Conservation (phyloP, 2,113 vertebrate species). For the Gymnarchus niloticus region DNA sequence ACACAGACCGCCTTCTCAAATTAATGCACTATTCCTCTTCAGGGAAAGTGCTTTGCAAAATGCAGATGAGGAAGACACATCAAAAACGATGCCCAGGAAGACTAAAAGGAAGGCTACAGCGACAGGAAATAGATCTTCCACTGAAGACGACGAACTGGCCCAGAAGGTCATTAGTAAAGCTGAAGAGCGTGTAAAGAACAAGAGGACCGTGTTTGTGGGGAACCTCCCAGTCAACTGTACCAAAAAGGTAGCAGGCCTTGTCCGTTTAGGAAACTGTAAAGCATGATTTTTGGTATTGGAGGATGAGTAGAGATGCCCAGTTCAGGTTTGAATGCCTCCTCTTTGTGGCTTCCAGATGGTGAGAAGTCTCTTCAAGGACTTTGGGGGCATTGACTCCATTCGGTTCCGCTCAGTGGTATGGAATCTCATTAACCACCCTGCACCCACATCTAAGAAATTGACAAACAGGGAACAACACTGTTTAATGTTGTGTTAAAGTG, state of each 20-base stretch:
- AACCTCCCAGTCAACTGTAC: constrained; percentile 77
- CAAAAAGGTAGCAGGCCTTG: constrained; percentile 62
- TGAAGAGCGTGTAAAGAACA: constrained; percentile 61
- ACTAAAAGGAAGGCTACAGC: constrained; percentile 42
- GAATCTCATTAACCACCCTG: not conserved
- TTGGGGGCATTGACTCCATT: constrained; percentile 79
- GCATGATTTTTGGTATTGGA: not conserved
- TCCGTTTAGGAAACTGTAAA: no score
- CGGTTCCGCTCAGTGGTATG: constrained; percentile 88
- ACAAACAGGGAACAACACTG: no score
- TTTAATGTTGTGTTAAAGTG: not conserved
- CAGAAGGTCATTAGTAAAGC: constrained; percentile 39
- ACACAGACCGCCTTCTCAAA: not conserved
- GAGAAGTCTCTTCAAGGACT: constrained; percentile 71
- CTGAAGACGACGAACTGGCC: constrained; percentile 21
- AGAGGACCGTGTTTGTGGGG: constrained; percentile 84
- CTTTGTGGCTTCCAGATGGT: constrained; percentile 62
- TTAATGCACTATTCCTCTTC: constrained; percentile 12
- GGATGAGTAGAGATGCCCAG: not conserved
- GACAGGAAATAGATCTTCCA: constrained; percentile 15
- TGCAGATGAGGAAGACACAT: constrained; percentile 67
- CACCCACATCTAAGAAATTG: not conserved
- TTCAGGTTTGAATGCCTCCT: not conserved
- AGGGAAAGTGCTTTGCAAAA: constrained; percentile 70
- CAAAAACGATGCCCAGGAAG: constrained; percentile 26